phyloP scores from a whole-genome alignment of 2,797 vertebrate genomes.

The Chiloscyllium punctatum region DNA sequence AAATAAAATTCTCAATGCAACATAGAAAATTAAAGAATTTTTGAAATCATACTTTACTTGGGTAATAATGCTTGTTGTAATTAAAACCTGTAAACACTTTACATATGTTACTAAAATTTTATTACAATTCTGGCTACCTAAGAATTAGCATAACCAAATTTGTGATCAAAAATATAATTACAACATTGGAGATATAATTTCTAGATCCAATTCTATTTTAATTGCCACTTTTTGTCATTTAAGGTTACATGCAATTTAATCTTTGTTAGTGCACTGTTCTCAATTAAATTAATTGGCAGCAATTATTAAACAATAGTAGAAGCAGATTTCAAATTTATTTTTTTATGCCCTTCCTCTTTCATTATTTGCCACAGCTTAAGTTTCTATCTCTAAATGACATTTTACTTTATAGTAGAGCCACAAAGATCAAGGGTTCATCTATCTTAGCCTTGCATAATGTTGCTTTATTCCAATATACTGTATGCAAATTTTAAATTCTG shows the following conservation, averaged over 20 bases:
- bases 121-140: background rate
- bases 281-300: conserved; percentile 3
- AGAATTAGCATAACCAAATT: background rate
- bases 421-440: conserved; percentile 48
- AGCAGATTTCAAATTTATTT: background rate
- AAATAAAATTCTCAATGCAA: conserved; percentile 5
- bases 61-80: background rate
- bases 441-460: conserved; percentile 51
- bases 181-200: background rate
- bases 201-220: background rate
- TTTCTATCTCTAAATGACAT: background rate
- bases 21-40: background rate
- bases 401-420: conserved; percentile 39
- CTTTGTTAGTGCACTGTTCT: background rate
- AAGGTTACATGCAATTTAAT: background rate
- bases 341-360: background rate
- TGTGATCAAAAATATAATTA: background rate
- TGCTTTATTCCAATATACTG: conserved; percentile 54
- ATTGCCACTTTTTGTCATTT: background rate
- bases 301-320: background rate
- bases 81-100: background rate
- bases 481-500: conserved; percentile 69
- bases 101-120: background rate
- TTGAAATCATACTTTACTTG: background rate
- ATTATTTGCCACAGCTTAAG: background rate